These are phyloP conservation scores for Heliothis peltigera DNA, from an alignment of 2,888 invertebrate genomes.

Conservation along the genomic window DNA sequence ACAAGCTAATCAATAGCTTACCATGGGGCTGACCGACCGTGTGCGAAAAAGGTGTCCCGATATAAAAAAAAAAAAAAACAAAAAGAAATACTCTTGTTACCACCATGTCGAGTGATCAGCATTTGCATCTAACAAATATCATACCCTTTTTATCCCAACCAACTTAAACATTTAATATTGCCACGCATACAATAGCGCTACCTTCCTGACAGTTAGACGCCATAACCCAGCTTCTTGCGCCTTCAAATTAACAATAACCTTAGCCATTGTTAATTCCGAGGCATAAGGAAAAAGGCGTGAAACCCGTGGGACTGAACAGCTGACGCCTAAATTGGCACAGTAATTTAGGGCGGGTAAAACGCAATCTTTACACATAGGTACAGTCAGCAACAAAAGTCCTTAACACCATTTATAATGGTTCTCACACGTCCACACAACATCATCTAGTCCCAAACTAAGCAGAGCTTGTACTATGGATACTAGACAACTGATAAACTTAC, in stretches of 20 bases:
- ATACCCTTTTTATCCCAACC: not conserved
- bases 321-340: constrained; percentile 38
- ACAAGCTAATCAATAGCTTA: too few relatives aligned
- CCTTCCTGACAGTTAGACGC: not conserved
- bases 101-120: not conserved
- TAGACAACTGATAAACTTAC: too few relatives aligned
- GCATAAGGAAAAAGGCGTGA: constrained; percentile 33
- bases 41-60: too few relatives aligned
- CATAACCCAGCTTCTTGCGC: not conserved
- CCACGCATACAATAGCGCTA: not conserved
- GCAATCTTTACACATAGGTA: not conserved
- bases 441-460: too few relatives aligned
- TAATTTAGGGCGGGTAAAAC: constrained; percentile 26
- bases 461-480: too few relatives aligned
- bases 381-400: too few relatives aligned
- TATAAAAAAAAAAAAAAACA: too few relatives aligned
- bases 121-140: not conserved
- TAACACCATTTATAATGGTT: too few relatives aligned
- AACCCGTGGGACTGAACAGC: constrained; percentile 30
- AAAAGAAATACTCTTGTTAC: too few relatives aligned
- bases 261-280: constrained; percentile 14
- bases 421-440: too few relatives aligned
- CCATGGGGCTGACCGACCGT: too few relatives aligned
- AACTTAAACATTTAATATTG: not conserved
- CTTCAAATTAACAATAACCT: constrained; percentile 19